A percentile compares a stretch with the other conserved stretches of the same genome.
These are phyloP conservation scores for Polydrusus cervinus DNA, from an alignment of 2,888 invertebrate genomes.

Conservation along the genomic window DNA sequence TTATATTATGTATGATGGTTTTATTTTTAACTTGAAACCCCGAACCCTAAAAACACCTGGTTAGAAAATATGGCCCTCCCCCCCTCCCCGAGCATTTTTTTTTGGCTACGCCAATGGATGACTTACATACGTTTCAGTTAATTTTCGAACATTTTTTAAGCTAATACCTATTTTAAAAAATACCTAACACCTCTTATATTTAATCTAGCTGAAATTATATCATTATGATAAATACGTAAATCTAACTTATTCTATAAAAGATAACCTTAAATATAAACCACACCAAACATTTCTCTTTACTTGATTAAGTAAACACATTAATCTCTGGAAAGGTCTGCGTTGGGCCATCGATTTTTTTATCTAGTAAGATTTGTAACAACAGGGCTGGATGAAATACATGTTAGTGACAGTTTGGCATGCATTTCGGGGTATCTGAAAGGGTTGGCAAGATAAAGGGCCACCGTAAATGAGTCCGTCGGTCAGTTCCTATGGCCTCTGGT, in stretches of 20 bases:
- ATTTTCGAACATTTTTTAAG: too few relatives aligned
- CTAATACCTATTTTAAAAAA: too few relatives aligned
- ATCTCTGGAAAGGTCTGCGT: constrained; percentile 36
- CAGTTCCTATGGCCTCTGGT: constrained; percentile 69
- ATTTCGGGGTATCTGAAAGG: constrained; percentile 67
- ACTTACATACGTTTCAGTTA: too few relatives aligned
- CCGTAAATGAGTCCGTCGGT: constrained; percentile 69
- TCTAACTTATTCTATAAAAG: not conserved
- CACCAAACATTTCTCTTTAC: constrained; percentile 2
- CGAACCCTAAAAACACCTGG: too few relatives aligned
- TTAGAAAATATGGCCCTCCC: too few relatives aligned
- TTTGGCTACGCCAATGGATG: too few relatives aligned
- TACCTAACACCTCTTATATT: too few relatives aligned
- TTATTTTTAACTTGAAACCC: too few relatives aligned
- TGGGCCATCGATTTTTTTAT: constrained; percentile 51
- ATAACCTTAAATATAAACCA: constrained; percentile 13
- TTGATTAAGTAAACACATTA: constrained; percentile 44
- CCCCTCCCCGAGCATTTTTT: too few relatives aligned
- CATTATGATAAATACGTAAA: not conserved
- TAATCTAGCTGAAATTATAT: too few relatives aligned
- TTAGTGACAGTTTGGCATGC: constrained; percentile 67
- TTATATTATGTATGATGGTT: too few relatives aligned
- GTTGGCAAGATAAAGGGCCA: constrained; percentile 71
- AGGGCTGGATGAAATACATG: constrained; percentile 59
- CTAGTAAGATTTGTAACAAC: constrained; percentile 54